phyloP scores from a whole-genome alignment of 2,797 vertebrate species.

The Hydrocynus forskahlii region DNA sequence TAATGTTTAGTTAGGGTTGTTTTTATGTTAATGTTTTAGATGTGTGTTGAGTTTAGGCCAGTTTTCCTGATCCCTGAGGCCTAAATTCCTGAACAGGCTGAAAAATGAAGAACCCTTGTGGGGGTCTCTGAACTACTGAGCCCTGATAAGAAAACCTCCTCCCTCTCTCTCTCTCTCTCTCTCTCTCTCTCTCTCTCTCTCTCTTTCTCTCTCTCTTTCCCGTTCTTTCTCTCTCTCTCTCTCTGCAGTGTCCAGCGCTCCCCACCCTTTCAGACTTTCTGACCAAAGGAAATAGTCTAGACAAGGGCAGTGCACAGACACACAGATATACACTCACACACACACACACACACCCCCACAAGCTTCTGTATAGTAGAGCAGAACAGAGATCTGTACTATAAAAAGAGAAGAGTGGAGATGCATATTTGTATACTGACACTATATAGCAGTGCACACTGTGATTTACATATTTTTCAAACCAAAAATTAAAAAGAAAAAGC shows the following conservation, averaged over 20 bases:
- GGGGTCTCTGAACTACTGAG: background rate
- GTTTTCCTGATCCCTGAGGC: background rate
- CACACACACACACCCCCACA: background rate
- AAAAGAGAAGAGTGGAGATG: too few relatives aligned
- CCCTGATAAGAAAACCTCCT: constrained; percentile 33
- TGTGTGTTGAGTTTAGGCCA: too few relatives aligned
- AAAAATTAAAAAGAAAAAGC: too few relatives aligned
- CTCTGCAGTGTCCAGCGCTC: background rate
- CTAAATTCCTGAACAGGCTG: background rate
- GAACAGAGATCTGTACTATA: too few relatives aligned
- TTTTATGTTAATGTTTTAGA: too few relatives aligned
- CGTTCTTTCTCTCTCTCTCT: constrained; percentile 13
- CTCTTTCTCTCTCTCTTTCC: background rate
- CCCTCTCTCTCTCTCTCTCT: background rate
- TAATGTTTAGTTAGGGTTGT: too few relatives aligned
- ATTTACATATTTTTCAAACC: too few relatives aligned
- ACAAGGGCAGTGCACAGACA: constrained; percentile 27
- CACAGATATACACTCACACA: background rate
- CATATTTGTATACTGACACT: too few relatives aligned
- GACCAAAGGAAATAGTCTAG: constrained; percentile 60
- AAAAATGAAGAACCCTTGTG: background rate
- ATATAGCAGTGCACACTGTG: too few relatives aligned
- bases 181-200: background rate
- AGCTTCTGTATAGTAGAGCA: constrained; percentile 29
- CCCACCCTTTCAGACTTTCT: constrained; percentile 30